Evolutionary conservation across 2,113 vertebrate species (phyloP).

Genomic region (Hippocampus comes): DNA sequence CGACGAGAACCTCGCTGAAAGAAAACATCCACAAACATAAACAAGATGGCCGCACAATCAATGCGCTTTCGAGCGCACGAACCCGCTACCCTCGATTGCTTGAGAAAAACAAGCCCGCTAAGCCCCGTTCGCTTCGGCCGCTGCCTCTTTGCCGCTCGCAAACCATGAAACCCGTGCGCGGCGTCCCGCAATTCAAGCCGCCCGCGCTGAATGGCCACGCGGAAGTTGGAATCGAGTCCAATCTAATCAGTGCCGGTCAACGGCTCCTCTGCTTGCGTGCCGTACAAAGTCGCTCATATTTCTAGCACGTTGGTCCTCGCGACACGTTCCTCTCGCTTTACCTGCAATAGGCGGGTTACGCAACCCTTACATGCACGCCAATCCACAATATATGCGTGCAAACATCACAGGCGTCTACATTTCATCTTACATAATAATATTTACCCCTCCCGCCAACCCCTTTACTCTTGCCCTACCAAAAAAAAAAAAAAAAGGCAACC

Average conservation of each 20-base stretch:
- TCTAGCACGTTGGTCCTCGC: conserved; percentile 27
- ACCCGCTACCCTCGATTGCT: conserved; percentile 46
- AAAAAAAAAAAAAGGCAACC: conserved; percentile 26
- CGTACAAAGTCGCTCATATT: conserved; percentile 49
- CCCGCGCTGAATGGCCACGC: conserved; percentile 50
- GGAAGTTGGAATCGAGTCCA: conserved; percentile 54
- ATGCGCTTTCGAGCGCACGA: conserved; percentile 37
- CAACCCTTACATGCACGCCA: conserved; percentile 22
- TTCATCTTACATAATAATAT: conserved; percentile 48
- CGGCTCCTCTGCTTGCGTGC: conserved; percentile 37
- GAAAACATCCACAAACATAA: conserved; percentile 32
- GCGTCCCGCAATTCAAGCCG: conserved; percentile 63
- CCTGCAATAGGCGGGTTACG: conserved; percentile 44
- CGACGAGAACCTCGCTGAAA: conserved; percentile 1
- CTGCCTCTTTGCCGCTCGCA: conserved; percentile 46
- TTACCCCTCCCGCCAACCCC: conserved; percentile 12
- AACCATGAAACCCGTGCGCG: conserved; percentile 61
- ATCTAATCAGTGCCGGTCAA: conserved; percentile 58
- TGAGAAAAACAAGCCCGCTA: conserved; percentile 50
- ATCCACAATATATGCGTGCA: not conserved
- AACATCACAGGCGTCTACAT: conserved; percentile 18
- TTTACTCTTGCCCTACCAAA: conserved; percentile 30
- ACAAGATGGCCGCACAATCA: conserved; percentile 37
- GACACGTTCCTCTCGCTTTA: conserved; percentile 28
- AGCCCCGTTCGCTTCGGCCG: conserved; percentile 43